Evolutionary conservation across 2,797 vertebrate genomes (phyloP).

Genomic region (Scomberomorus guttatus): DNA sequence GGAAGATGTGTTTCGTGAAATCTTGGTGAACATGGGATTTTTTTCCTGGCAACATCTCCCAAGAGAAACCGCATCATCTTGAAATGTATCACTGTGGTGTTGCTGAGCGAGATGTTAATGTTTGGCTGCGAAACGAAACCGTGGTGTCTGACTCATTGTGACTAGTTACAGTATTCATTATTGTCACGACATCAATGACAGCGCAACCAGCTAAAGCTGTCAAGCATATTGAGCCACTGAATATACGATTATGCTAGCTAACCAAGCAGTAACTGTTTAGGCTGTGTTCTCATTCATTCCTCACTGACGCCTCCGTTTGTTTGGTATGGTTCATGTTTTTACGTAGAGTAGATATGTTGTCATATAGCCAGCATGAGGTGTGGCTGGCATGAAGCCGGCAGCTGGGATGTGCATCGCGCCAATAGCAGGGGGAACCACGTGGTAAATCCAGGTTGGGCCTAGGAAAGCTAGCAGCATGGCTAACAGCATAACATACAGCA

Average conservation of each 20-base stretch:
- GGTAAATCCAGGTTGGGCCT: constrained; percentile 73
- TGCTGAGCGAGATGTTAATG: constrained; percentile 14
- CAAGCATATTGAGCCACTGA: background rate
- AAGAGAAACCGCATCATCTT: background rate
- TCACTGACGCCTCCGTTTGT: background rate
- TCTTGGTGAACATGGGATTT: background rate
- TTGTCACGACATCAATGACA: constrained; percentile 53
- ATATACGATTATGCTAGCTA: background rate
- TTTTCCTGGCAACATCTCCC: background rate
- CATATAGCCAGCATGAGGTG: constrained; percentile 52
- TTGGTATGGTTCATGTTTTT: background rate
- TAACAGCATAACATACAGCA: constrained; percentile 53
- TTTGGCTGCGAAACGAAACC: background rate
- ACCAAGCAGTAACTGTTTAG: too few relatives aligned
- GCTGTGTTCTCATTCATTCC: background rate
- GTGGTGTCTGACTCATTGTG: constrained; percentile 47
- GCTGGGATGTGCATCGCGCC: constrained; percentile 65
- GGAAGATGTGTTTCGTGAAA: background rate
- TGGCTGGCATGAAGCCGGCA: constrained; percentile 75
- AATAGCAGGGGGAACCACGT: constrained; percentile 79
- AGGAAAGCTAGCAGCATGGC: constrained; percentile 74
- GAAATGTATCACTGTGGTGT: constrained; percentile 12
- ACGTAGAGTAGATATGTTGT: constrained; percentile 17
- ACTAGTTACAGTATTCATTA: background rate
- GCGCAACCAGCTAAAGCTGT: background rate